Evolutionary conservation across 1,140 invertebrate species (phyloP).

Genomic region (Zeugodacus cucurbitae): DNA sequence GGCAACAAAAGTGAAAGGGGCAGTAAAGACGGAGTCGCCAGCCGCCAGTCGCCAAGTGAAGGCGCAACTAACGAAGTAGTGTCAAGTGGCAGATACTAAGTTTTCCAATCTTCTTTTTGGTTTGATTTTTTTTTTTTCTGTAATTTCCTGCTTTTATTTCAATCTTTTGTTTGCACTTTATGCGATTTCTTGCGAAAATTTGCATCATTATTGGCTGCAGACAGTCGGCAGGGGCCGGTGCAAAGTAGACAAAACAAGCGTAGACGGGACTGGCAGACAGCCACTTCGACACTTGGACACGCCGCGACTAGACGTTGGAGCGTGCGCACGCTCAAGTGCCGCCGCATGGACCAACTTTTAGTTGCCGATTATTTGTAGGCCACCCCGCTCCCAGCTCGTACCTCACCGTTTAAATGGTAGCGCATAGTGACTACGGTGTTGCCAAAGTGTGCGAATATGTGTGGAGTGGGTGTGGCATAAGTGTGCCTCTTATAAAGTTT

Average conservation of each 20-base stretch:
- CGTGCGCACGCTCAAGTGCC: not conserved
- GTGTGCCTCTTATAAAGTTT: not conserved
- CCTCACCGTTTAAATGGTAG: not conserved
- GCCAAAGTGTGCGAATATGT: not conserved
- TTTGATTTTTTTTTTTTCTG: not conserved
- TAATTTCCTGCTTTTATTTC: not conserved
- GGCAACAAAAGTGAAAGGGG: conserved; percentile 25
- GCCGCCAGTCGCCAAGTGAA: not conserved
- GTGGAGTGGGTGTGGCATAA: conserved; percentile 19
- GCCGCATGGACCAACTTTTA: not conserved
- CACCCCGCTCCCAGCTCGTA: not conserved
- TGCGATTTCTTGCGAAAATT: conserved; percentile 51
- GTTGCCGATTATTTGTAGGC: not conserved
- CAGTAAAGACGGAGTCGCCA: not conserved
- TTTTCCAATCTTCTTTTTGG: not conserved
- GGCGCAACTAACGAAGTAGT: conserved; percentile 13
- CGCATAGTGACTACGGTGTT: not conserved
- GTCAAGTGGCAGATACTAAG: not conserved
- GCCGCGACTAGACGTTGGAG: not conserved
- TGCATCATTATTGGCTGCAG: conserved; percentile 63
- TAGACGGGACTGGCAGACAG: not conserved
- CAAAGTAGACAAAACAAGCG: not conserved
- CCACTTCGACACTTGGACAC: conserved; percentile 19
- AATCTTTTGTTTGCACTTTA: conserved; percentile 39
- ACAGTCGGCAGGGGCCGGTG: conserved; percentile 45